Conservation (phyloP, 2,113 vertebrate genomes). For the Daphoenositta chrysoptera region DNA sequence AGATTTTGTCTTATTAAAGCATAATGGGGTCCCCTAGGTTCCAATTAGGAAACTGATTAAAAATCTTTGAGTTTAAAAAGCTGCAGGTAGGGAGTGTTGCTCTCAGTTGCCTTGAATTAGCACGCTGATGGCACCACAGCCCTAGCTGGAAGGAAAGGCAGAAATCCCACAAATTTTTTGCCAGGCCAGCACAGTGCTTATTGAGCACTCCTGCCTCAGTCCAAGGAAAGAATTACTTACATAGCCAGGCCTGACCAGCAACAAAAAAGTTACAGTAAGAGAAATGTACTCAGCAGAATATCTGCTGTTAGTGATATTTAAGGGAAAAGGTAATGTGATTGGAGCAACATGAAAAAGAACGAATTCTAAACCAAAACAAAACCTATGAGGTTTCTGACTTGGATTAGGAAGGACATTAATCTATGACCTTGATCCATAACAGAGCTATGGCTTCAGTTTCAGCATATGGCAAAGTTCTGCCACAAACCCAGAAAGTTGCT, state of each 20-base stretch:
- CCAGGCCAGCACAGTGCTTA: not conserved
- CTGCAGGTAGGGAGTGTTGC: conserved; percentile 41
- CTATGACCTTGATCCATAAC: not conserved
- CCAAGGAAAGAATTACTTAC: not conserved
- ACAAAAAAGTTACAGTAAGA: not conserved
- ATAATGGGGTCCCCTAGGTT: conserved; percentile 63
- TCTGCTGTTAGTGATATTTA: not conserved
- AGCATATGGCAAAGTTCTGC: not conserved
- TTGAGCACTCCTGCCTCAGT: not conserved
- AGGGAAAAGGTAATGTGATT: not conserved
- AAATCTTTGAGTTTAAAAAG: conserved; percentile 58
- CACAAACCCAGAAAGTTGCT: not conserved
- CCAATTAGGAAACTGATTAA: conserved; percentile 69
- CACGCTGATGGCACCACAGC: conserved; percentile 32
- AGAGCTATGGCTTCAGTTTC: not conserved
- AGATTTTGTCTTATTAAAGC: conserved; percentile 74
- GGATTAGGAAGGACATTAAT: not conserved
- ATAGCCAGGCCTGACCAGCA: not conserved
- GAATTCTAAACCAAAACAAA: not conserved
- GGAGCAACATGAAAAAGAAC: not conserved
- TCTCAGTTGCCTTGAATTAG: conserved; percentile 55
- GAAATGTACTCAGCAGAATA: not conserved
- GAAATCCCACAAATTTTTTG: not conserved
- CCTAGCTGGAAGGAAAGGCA: not conserved
- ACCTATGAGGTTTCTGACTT: not conserved